Evolutionary conservation across 2,797 vertebrate species (phyloP), one percentile per base, ranked within the genome.

Genomic region (Emys orbicularis): DNA sequence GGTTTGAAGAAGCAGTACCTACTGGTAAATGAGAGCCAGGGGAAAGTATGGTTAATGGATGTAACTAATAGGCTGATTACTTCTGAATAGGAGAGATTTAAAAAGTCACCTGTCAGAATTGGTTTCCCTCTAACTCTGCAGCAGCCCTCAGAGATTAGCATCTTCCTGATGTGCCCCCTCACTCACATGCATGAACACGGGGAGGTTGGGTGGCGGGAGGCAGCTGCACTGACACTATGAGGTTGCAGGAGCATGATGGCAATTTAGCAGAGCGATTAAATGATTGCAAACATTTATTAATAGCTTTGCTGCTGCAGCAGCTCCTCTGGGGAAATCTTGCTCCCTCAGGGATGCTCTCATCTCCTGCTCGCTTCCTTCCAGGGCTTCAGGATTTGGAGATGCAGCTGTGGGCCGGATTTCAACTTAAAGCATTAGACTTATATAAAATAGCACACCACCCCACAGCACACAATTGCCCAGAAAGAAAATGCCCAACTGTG

Each of bases 251-350:
- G 95, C 93, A 96, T 3, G 61, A 94, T 89, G 91, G 96, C 96
- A 96, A 97, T 96, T 97, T 94, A 97, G 97, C 90, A 44, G 92
- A 97, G 94, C 25, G 94, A 95, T 97, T 97, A 95, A 97, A 97
- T 96, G 96, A 96, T 97, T 97, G 97, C 96, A 97, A 97, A 97
- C 93, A 94, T 93, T 94, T 97, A 97, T 97, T 97, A 96, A 97
- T 97, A 96, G 97, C 96, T 94, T 87, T 95, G 90, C 95, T 96
- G 91, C 93, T 88, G 96, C 94, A 94, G 95, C 95, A 94, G 94
- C 86, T 95, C 88, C 96, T 93, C 91, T 8, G 0, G 90, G 95
- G 92, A 90, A 96, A 93, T 88, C 89, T 93, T 81, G 11, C 84
- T 95, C 92, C 92, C 88, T 93, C 86, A 68, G 92, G 92, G 93